phyloP scores from a whole-genome alignment of 2,888 invertebrate genomes.

The Andrena camellia region DNA sequence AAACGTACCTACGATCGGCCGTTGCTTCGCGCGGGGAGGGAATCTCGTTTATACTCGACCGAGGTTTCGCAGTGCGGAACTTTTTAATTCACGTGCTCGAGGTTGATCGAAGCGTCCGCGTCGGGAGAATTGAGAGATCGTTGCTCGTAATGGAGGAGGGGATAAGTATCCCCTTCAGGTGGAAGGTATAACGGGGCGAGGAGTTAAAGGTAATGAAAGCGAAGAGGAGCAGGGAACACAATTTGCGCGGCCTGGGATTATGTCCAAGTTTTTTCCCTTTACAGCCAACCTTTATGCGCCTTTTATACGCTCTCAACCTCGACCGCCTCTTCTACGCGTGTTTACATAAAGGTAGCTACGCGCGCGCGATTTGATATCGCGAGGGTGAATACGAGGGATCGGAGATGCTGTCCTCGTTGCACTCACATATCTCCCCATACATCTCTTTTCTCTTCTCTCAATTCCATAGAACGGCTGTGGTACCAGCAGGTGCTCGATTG shows the following conservation, averaged over 20 bases:
- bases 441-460: too few species aligned
- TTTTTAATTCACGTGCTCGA: slow-evolving; percentile 51
- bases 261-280: slow-evolving; percentile 77
- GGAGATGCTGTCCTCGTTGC: background rate
- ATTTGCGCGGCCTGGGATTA: slow-evolving; percentile 78
- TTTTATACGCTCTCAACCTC: slow-evolving; percentile 75
- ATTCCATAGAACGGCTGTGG: too few species aligned
- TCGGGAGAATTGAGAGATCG: slow-evolving; percentile 48
- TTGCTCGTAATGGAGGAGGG: slow-evolving; percentile 13
- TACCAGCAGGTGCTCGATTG: too few species aligned
- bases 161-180: slow-evolving; percentile 51
- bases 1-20: background rate
- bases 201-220: slow-evolving; percentile 76
- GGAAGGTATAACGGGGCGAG: slow-evolving; percentile 28
- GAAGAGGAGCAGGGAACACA: slow-evolving; percentile 74
- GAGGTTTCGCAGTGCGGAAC: slow-evolving; percentile 18
- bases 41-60: background rate
- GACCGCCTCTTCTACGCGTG: slow-evolving; percentile 6
- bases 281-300: slow-evolving; percentile 72
- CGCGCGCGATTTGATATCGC: slow-evolving; percentile 2
- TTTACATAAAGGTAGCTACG: slow-evolving; percentile 47
- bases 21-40: background rate
- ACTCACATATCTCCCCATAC: too few species aligned
- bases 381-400: slow-evolving; percentile 30
- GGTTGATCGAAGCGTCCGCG: slow-evolving; percentile 25